phyloP scores from a whole-genome alignment of 2,888 invertebrate species.

The Eurytoma adleriae region DNA sequence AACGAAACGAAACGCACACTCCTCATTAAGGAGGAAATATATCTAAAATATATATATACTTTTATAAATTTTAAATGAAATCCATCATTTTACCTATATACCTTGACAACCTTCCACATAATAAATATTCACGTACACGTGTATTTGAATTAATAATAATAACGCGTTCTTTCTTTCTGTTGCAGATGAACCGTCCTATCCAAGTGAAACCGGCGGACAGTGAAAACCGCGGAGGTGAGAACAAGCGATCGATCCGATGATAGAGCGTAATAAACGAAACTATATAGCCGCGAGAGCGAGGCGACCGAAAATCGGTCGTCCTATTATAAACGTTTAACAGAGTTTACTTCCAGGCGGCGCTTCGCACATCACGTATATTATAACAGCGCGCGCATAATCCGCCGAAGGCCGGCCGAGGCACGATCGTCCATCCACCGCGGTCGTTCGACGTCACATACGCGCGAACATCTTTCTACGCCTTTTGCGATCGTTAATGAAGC shows the following conservation, averaged over 20 bases:
- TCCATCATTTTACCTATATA: too few species aligned
- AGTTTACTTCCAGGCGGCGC: slow-evolving; percentile 24
- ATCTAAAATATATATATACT: too few species aligned
- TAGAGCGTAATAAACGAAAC: slow-evolving; percentile 31
- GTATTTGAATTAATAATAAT: not conserved
- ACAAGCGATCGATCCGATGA: slow-evolving; percentile 60
- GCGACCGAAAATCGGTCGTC: slow-evolving; percentile 13
- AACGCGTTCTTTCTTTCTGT: slow-evolving; percentile 70
- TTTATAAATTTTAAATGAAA: too few species aligned
- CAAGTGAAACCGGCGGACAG: slow-evolving; percentile 99
- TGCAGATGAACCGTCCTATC: slow-evolving; percentile 99
- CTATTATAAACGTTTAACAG: slow-evolving; percentile 26
- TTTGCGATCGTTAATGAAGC: too few species aligned
- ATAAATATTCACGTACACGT: not conserved
- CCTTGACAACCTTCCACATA: not conserved
- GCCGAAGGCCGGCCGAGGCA: slow-evolving; percentile 4
- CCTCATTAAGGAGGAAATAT: too few species aligned
- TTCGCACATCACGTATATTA: not conserved
- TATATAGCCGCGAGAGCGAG: not conserved
- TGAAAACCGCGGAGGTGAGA: slow-evolving; percentile 98
- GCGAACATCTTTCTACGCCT: too few species aligned
- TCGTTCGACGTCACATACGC: too few species aligned
- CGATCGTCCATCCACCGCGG: slow-evolving; percentile 45
- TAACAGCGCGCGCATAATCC: slow-evolving; percentile 6
- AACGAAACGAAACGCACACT: too few species aligned